These are phyloP conservation scores for Philonicus albiceps DNA, from an alignment of 2,888 invertebrate species.

Conservation along the genomic window DNA sequence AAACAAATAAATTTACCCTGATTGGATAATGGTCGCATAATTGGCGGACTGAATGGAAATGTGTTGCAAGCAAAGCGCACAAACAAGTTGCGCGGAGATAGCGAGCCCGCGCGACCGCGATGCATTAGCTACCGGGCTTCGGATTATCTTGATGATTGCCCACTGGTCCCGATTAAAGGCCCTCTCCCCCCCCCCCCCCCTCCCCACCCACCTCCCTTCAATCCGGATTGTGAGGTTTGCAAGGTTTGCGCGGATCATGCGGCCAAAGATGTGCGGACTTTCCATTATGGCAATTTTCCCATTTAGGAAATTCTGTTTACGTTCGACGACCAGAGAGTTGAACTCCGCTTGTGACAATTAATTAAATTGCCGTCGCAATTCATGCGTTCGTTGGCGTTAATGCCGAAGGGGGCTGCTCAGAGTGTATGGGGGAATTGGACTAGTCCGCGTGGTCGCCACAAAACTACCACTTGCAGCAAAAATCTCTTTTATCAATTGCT, in stretches of 20 bases:
- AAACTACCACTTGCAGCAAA: constrained; percentile 9
- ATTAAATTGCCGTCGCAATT: constrained; percentile 39
- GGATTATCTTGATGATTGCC: neutral
- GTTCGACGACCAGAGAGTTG: neutral
- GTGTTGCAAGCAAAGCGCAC: constrained; percentile 61
- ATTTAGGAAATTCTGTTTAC: constrained; percentile 24
- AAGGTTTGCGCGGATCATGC: neutral
- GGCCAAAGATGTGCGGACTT: constrained; percentile 2
- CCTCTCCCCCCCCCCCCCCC: too few relatives aligned
- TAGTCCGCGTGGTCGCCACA: neutral
- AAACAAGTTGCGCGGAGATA: constrained; percentile 54
- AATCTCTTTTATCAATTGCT: constrained; percentile 37
- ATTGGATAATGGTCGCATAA: constrained; percentile 64
- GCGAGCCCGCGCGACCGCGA: neutral
- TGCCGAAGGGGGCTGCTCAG: neutral
- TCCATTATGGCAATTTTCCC: constrained; percentile 22
- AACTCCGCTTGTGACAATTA: neutral
- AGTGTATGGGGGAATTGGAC: neutral
- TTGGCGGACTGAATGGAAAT: constrained; percentile 65
- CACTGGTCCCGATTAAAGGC: constrained; percentile 15
- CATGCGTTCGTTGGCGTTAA: neutral
- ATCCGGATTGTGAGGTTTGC: neutral
- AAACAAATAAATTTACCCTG: constrained; percentile 65
- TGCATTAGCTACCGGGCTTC: constrained; percentile 30
- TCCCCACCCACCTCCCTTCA: too few relatives aligned